phyloP scores from a whole-genome alignment of 1,140 invertebrate genomes.

The Papilio machaon region DNA sequence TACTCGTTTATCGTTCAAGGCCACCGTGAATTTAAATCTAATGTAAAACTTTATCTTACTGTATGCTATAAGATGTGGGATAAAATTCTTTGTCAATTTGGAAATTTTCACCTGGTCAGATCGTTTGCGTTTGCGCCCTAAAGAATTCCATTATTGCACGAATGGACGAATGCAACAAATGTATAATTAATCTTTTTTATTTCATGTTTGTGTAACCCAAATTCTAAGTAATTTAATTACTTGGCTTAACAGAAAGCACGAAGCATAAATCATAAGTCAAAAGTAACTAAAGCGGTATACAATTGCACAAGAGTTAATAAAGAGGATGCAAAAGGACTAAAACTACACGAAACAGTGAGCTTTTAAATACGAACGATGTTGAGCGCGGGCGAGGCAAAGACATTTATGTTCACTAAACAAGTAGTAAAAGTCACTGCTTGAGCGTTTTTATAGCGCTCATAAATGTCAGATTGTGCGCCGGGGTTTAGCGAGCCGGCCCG shows the following conservation, averaged over 20 bases:
- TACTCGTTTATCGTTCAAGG: slow-evolving; percentile 1
- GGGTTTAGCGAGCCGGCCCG: slow-evolving; percentile 68
- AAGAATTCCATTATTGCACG: not conserved
- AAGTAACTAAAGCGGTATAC: slow-evolving; percentile 80
- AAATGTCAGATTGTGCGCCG: slow-evolving; percentile 82
- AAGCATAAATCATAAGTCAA: slow-evolving; percentile 75
- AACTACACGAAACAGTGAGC: slow-evolving; percentile 78
- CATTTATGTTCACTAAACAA: slow-evolving; percentile 84
- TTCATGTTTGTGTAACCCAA: not conserved
- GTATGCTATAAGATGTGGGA: too few relatives aligned
- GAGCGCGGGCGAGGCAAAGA: slow-evolving; percentile 79
- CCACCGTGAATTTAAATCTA: slow-evolving; percentile 13
- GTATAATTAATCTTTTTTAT: too few relatives aligned
- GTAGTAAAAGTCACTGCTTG: slow-evolving; percentile 83
- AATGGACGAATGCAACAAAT: too few relatives aligned
- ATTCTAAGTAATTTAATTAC: not conserved
- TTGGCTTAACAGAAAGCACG: slow-evolving; percentile 69
- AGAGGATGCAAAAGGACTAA: slow-evolving; percentile 74
- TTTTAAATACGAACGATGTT: slow-evolving; percentile 81
- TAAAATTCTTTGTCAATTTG: too few relatives aligned
- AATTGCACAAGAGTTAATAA: slow-evolving; percentile 81
- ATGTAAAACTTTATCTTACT: not conserved
- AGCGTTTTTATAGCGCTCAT: slow-evolving; percentile 83
- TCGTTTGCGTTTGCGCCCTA: not conserved
- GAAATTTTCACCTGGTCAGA: too few relatives aligned